phyloP scores from a whole-genome alignment of 2,113 vertebrate genomes.

The Eclectus roratus region DNA sequence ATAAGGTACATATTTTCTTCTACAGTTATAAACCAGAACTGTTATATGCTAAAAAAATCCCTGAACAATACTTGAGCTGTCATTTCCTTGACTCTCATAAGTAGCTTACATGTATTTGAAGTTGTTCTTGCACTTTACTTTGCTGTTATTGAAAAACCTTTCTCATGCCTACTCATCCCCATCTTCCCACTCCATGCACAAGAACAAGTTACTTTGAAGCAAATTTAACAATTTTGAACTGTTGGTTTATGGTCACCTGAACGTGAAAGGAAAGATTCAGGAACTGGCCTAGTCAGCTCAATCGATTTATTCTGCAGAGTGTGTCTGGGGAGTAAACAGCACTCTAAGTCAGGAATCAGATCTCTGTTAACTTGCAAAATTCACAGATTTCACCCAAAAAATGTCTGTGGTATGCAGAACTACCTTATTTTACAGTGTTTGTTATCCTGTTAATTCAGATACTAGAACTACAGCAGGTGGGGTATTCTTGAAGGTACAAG shows the following conservation, averaged over 20 bases:
- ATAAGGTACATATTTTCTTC: conserved; percentile 86
- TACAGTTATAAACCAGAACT: neutral
- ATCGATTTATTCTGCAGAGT: neutral
- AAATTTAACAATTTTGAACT: neutral
- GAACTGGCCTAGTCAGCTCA: neutral
- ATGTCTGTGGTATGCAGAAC: neutral
- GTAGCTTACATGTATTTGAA: neutral
- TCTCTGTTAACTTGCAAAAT: neutral
- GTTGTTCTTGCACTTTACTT: neutral
- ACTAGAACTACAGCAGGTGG: neutral
- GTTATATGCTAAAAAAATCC: neutral
- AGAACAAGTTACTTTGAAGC: neutral
- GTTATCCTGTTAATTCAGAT: neutral
- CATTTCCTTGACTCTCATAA: neutral
- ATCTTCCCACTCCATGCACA: neutral
- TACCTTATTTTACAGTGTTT: neutral
- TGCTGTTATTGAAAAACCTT: neutral
- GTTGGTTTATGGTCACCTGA: neutral
- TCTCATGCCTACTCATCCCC: neutral
- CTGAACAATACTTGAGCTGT: neutral
- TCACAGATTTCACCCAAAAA: neutral
- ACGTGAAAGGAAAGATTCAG: neutral
- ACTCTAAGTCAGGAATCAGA: neutral
- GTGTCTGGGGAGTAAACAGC: neutral
- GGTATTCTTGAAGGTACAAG: neutral